Evolutionary conservation across 2,888 invertebrate genomes (phyloP).

Genomic region (Hyposoter dolosus): DNA sequence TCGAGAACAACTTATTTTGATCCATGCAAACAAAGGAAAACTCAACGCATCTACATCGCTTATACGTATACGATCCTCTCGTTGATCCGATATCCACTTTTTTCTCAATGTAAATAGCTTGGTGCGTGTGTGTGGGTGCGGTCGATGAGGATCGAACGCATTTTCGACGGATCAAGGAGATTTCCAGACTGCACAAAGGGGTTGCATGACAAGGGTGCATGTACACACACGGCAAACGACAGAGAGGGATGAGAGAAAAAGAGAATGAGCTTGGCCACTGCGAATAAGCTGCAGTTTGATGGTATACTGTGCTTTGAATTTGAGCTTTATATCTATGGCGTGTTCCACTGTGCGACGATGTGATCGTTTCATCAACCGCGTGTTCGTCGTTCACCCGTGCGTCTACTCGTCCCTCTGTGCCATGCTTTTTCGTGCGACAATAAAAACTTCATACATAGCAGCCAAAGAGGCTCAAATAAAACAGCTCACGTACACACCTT

Average conservation of each 20-base stretch:
- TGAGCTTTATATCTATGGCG: neutral
- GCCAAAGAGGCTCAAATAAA: conserved; percentile 23
- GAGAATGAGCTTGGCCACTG: conserved; percentile 2
- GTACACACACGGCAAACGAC: neutral
- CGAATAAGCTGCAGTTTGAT: conserved; percentile 24
- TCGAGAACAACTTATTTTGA: conserved; percentile 35
- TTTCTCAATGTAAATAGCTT: neutral
- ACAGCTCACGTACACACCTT: neutral
- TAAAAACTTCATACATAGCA: conserved; percentile 12
- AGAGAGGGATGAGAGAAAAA: neutral
- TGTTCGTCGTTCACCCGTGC: conserved; percentile 30
- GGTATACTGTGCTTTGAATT: conserved; percentile 4
- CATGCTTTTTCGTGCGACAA: conserved; percentile 29
- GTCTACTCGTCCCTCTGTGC: conserved; percentile 5
- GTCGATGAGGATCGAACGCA: neutral
- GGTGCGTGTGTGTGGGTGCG: neutral
- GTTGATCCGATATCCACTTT: conserved; percentile 18
- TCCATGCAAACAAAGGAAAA: conserved; percentile 23
- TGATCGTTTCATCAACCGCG: conserved; percentile 51
- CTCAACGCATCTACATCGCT: neutral
- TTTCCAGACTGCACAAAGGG: conserved; percentile 37
- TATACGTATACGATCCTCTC: conserved; percentile 8
- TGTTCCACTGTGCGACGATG: conserved; percentile 20
- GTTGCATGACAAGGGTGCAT: conserved; percentile 18
- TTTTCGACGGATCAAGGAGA: conserved; percentile 42